Conservation (phyloP, 2,797 vertebrate species). For the Macropus fuliginosus region DNA sequence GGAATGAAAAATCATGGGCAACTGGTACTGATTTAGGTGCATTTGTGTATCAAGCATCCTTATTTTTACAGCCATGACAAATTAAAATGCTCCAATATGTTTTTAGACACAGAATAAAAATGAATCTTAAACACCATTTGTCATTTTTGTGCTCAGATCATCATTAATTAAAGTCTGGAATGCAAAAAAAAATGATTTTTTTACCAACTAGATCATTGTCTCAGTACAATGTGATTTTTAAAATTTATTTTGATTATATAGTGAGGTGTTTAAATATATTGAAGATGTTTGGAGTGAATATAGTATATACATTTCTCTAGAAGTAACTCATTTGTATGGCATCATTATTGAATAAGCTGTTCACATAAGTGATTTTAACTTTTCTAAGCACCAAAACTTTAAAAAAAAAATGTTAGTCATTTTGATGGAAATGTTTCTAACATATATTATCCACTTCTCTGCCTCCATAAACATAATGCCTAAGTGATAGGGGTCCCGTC, state of each 20-base stretch:
- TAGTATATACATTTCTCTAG: background rate
- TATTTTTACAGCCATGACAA: no score
- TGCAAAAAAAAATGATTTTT: conserved; percentile 1
- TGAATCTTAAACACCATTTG: background rate
- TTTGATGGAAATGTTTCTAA: background rate
- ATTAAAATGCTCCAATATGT: background rate
- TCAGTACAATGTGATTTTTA: background rate
- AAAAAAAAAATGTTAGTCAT: background rate
- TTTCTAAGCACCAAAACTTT: background rate
- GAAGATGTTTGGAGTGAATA: background rate
- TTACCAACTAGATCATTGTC: background rate
- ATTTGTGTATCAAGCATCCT: no score
- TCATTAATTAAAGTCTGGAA: conserved; percentile 2
- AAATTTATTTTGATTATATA: background rate
- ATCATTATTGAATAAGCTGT: background rate
- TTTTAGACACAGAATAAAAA: conserved; percentile 11
- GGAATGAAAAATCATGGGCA: background rate
- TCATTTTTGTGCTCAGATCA: conserved; percentile 14
- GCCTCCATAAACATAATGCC: background rate
- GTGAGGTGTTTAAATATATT: conserved; percentile 14
- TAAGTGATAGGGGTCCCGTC: background rate
- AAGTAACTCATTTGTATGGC: background rate
- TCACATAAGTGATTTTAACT: background rate
- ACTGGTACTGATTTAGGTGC: background rate
- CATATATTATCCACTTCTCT: background rate